Base-by-base conservation (phyloP, 2,888 invertebrate genomes). In the Temnothorax unifasciatus region DNA sequence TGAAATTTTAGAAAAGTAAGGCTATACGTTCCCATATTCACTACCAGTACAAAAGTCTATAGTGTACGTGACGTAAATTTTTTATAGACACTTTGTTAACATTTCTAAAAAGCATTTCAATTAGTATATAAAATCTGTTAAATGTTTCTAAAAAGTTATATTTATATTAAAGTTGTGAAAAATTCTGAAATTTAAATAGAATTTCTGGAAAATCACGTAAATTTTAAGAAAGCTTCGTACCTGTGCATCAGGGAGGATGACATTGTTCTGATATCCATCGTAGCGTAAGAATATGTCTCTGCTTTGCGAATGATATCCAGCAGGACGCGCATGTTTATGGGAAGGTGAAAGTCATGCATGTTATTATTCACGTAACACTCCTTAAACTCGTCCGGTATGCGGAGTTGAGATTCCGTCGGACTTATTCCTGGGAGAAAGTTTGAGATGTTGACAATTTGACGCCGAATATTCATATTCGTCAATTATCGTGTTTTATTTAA, bases 251-350 rank as follows among this genome's bases (percentile, higher is more conserved):
- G 93, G 9, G 96, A 95, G 18, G 96, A 95, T 81, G 96, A 95
- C 66, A 97, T 94, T 83, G 96, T 92, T 91, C 96, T 95, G 92
- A 96, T 95, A 90, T 97, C 95, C 84, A 95, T 96, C 8, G 96
- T 94, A 87, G 95, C 95, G 1, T 95, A 95, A 59, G 95, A 95
- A 69, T 94, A 90, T 76, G 94, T 93, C 92, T 97, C 97, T 79
- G 97, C 93, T 94, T 96, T 97, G 89, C 96, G 95, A 50, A 97
- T 90, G 15, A 97, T 93, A 77, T 97, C 97, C 34, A 97, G 94
- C 76, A 96, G 95, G 0, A 96, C 95, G 87, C 96, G 96, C 5
- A 97, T 93, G 25, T 96, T 96, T 85, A 96, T 94, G 0, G 97
- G 97, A 41, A 96, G 95, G 66, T 95, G 91, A 47, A 94, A 90